Percentiles rank a stretch among this genome's conserved stretches.
Conservation (phyloP, 2,888 invertebrate species). For the Bibio marci region DNA sequence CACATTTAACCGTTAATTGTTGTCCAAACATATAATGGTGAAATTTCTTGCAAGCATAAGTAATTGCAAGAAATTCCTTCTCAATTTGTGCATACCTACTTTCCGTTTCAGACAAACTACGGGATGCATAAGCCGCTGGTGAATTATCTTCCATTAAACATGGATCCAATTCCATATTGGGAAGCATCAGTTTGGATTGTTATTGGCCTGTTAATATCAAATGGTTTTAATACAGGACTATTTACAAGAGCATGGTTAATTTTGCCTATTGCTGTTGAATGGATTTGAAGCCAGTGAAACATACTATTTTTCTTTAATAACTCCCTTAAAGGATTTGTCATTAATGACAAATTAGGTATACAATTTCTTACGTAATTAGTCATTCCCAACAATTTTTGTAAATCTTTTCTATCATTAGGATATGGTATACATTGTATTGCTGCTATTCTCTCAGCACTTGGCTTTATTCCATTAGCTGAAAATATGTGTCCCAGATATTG, state of each 20-base stretch:
- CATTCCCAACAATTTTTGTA: constrained; percentile 9
- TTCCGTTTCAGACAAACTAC: constrained; percentile 16
- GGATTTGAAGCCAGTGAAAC: neutral
- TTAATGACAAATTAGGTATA: constrained; percentile 2
- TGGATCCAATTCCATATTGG: constrained; percentile 15
- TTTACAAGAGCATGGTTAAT: neutral
- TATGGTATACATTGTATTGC: constrained; percentile 9
- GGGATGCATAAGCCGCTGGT: constrained; percentile 19
- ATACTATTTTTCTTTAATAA: neutral
- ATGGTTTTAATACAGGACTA: constrained; percentile 12
- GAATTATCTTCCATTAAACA: constrained; percentile 18
- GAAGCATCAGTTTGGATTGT: constrained; percentile 17
- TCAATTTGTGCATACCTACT: constrained; percentile 23
- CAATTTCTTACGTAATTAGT: constrained; percentile 12
- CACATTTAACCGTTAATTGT: constrained; percentile 13
- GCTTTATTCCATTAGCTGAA: constrained; percentile 9
- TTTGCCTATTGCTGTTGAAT: neutral
- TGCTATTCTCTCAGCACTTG: constrained; percentile 9
- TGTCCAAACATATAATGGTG: constrained; percentile 14
- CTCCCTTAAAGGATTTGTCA: neutral
- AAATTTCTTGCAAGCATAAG: constrained; percentile 11
- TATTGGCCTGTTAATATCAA: constrained; percentile 13
- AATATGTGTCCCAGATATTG: constrained; percentile 16
- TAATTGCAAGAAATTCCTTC: constrained; percentile 19
- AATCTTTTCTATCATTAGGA: constrained; percentile 7